Evolutionary conservation across 2,888 invertebrate genomes (phyloP), one percentile per base, ranked within the genome.

Genomic region (Drosophila nr. medialis): DNA sequence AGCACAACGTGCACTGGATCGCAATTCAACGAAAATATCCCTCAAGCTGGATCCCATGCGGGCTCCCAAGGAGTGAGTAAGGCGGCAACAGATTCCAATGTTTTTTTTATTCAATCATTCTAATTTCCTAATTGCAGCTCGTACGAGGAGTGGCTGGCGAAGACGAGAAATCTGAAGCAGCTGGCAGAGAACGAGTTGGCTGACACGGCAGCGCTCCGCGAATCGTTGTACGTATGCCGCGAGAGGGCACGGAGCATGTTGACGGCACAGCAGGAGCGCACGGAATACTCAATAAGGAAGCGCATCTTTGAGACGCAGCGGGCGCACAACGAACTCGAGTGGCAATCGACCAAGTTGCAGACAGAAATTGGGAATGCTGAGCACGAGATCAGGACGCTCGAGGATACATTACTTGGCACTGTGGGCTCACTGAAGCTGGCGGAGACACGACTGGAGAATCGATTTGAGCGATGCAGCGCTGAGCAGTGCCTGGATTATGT

Each of bases 251-350:
- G 95, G 56, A 97, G 97, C 83, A 96, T 97, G 62, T 93, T 98
- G 75, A 94, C 94, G 54, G 96, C 97, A 0, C 98, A 98, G 92
- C 95, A 96, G 81, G 97, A 97, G 77, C 95, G 96, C 51, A 97
- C 97, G 0, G 97, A 98, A 91, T 98, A 96, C 90, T 96, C 96
- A 73, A 93, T 98, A 85, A 95, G 98, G 21, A 96, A 97, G 91
- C 94, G 98, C 72, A 96, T 98, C 66, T 98, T 98, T 91, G 97
- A 98, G 88, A 97, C 97, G 4, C 96, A 97, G 89, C 94, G 96
- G 72, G 96, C 96, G 0, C 95, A 96, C 72, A 97, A 97, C 90
- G 98, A 98, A 91, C 94, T 98, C 30, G 96, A 97, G 80, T 98
- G 98, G 97, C 98, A 98, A 93, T 96, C 91, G 65, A 63, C 84